Base-by-base conservation (phyloP, 2,888 invertebrate species). In the Amblyjoppa proteus region DNA sequence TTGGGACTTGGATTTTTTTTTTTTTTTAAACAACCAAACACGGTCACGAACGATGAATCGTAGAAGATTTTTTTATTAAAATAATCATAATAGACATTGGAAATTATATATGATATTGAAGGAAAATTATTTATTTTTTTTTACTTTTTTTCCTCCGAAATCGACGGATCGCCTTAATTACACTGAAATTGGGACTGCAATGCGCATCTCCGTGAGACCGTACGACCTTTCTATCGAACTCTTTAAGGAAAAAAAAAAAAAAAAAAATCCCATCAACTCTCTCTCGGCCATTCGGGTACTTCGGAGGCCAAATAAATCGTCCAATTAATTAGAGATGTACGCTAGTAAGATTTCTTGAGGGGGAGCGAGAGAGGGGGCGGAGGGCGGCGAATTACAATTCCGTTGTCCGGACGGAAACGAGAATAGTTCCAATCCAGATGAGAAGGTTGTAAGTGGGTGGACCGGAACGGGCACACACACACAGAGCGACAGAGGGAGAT, bases 381-480 rank as follows among this genome's bases (percentile, higher is more conserved):
- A 28, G 28, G 58, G 58, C 13, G 58, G 58, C 56, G 74, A 81
- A 85, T 83, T 85, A 83, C 75, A 64, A 83, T 83, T 73, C 73
- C 73, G 73, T 79, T 80, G 69, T 77, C 71, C 69, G 68, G 76
- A 70, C 85, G 61, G 77, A 77, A 81, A 77, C 78, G 74, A 78
- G 71, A 71, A 69, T 64, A 68, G 83, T 66, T 82, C 79, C 82
- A 86, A 87, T 88, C 87, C 79, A 73, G 74, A 84, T 78, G 78
- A 85, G 77, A 81, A 41, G 78, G 77, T 86, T 88, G 90, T 89
- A 88, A 91, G 89, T 88, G 89, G 91, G 90, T 88, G 89, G 90
- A 86, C 81, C 83, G 86, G 85, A 87, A 87, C 85, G 87, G 86
- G 75, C 87, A 7, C 61, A 28, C 58, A 28, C 58, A 58, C 58